A percentile compares a stretch with the other conserved stretches of the same genome.
Evolutionary conservation across 2,113 vertebrate species (phyloP).

Genomic region (Lota lota): DNA sequence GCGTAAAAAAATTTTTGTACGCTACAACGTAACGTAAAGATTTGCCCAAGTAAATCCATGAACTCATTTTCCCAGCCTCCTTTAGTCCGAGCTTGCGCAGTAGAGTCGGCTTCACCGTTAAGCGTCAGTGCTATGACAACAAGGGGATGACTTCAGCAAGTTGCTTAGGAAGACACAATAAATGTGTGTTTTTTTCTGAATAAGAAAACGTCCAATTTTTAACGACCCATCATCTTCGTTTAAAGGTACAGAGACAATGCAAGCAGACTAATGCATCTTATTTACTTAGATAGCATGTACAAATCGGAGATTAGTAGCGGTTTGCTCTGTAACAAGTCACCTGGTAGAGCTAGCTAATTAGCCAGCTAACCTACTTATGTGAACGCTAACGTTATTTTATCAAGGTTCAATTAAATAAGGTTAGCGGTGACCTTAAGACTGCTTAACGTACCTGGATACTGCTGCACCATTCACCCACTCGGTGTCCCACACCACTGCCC

Average conservation of each 20-base stretch:
- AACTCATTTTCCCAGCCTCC: not conserved
- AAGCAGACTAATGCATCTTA: not conserved
- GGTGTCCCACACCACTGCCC: no score
- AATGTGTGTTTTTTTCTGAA: constrained; percentile 54
- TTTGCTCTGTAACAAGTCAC: constrained; percentile 1
- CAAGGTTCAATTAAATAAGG: no score
- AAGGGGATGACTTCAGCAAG: constrained; percentile 55
- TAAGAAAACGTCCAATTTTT: not conserved
- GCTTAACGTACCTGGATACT: no score
- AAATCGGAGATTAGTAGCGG: not conserved
- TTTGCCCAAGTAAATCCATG: no score
- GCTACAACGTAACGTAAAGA: no score
- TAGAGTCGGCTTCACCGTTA: constrained; percentile 14
- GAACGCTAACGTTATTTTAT: not conserved
- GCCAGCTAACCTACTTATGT: constrained; percentile 20
- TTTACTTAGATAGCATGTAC: not conserved
- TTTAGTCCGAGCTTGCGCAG: not conserved
- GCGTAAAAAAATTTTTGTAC: no score
- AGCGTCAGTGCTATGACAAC: constrained; percentile 79
- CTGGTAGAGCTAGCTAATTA: constrained; percentile 44
- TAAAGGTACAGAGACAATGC: constrained; percentile 28
- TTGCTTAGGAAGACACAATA: constrained; percentile 24
- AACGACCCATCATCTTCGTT: not conserved
- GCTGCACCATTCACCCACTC: no score
- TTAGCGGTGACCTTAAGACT: no score